phyloP scores from a whole-genome alignment of 2,797 vertebrate species.

The Alcedo quadribrachys region DNA sequence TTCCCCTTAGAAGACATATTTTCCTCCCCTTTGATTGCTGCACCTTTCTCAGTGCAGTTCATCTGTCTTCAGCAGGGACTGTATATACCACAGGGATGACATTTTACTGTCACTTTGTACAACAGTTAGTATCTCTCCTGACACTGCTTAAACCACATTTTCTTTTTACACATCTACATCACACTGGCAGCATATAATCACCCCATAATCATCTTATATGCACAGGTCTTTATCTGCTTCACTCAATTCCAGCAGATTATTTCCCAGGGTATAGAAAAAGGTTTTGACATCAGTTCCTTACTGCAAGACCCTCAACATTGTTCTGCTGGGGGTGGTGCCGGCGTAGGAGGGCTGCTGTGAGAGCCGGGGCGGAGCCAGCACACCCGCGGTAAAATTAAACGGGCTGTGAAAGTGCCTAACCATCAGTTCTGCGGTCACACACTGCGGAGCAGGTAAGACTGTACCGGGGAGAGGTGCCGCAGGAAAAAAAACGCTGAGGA shows the following conservation, averaged over 20 bases:
- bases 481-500: too few relatives aligned
- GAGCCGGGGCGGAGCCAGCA: too few relatives aligned
- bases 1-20: neutral
- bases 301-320: neutral
- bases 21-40: neutral
- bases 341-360: too few relatives aligned
- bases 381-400: too few relatives aligned
- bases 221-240: constrained; percentile 15
- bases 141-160: neutral
- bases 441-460: too few relatives aligned
- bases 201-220: constrained; percentile 1
- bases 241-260: neutral
- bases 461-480: too few relatives aligned
- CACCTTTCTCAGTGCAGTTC: neutral
- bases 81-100: neutral
- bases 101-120: neutral
- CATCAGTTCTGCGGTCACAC: too few relatives aligned
- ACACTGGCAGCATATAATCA: constrained; percentile 18
- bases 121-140: neutral
- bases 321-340: too few relatives aligned
- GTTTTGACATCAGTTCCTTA: neutral
- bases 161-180: constrained; percentile 19
- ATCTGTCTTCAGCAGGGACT: neutral
- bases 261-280: neutral
- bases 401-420: too few relatives aligned